Conservation (phyloP, 2,888 invertebrate species). For the Coelopa pilipes region DNA sequence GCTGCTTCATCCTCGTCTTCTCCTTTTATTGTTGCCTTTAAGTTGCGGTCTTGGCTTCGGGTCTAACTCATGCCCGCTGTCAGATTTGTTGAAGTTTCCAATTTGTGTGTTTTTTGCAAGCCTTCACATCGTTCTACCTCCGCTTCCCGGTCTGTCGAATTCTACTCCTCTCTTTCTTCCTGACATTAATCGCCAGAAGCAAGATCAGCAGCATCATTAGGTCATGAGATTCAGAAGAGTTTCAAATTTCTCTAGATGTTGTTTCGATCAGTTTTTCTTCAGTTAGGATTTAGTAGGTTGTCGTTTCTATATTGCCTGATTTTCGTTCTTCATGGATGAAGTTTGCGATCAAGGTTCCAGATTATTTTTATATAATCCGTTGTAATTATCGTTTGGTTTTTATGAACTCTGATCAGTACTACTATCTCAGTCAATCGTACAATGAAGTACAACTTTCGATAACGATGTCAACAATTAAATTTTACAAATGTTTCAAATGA, state of each 20-base stretch:
- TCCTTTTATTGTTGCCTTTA: slow-evolving; percentile 16
- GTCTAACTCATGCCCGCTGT: slow-evolving; percentile 41
- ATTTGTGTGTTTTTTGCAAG: slow-evolving; percentile 44
- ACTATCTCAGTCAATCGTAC: too few relatives aligned
- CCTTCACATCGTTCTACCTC: background rate
- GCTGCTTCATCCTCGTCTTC: slow-evolving; percentile 26
- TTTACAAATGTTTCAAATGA: too few relatives aligned
- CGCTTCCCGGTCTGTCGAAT: background rate
- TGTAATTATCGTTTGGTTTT: too few relatives aligned
- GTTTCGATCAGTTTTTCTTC: background rate
- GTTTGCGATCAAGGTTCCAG: too few relatives aligned
- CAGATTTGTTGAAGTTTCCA: slow-evolving; percentile 49
- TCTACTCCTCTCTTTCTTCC: background rate
- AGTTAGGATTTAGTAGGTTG: background rate
- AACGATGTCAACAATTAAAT: too few relatives aligned
- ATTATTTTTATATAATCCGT: too few relatives aligned
- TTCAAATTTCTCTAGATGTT: slow-evolving; percentile 28
- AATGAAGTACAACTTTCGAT: too few relatives aligned
- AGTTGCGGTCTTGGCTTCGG: slow-evolving; percentile 31
- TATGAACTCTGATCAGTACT: too few relatives aligned
- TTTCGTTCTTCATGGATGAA: too few relatives aligned
- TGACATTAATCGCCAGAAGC: background rate
- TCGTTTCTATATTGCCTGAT: background rate
- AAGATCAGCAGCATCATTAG: background rate
- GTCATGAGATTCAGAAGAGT: background rate